Conservation (phyloP, 2,797 vertebrate genomes). For the Lithobates sylvaticus region DNA sequence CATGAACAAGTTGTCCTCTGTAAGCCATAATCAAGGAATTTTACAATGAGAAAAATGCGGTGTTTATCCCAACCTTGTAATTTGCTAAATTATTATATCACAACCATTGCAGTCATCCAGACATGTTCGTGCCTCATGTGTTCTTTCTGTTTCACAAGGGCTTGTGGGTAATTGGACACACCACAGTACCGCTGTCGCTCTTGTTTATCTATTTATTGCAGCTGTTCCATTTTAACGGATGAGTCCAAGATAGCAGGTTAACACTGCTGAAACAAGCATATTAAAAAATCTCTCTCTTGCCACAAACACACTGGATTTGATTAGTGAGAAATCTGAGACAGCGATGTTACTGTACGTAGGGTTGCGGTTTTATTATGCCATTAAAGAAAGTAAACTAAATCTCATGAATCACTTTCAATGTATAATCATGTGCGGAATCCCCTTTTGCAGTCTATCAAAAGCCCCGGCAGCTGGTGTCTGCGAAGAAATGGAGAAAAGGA, state of each 20-base stretch:
- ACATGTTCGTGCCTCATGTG: constrained; percentile 1
- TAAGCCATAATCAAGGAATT: constrained; percentile 8
- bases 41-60: constrained; percentile 1
- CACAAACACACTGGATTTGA: constrained; percentile 44
- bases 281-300: constrained; percentile 14
- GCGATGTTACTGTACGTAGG: constrained; percentile 23
- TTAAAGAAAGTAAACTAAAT: constrained; percentile 41
- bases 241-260: constrained; percentile 25
- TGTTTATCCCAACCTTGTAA: not conserved
- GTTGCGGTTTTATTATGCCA: constrained; percentile 31
- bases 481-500: constrained; percentile 2
- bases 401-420: constrained; percentile 35
- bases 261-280: not conserved
- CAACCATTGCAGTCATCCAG: constrained; percentile 8
- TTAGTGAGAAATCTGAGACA: constrained; percentile 21
- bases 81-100: constrained; percentile 12
- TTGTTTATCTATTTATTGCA: constrained; percentile 19
- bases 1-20: not conserved
- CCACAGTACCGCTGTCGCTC: not conserved
- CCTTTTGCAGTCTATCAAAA: constrained; percentile 27
- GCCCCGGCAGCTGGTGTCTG: constrained; percentile 7
- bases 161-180: constrained; percentile 3
- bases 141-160: constrained; percentile 5
- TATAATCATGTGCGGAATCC: constrained; percentile 41
- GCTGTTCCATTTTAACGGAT: constrained; percentile 3